These are phyloP conservation scores for Melanostoma scalare DNA, from an alignment of 2,888 invertebrate species.

Conservation along the genomic window DNA sequence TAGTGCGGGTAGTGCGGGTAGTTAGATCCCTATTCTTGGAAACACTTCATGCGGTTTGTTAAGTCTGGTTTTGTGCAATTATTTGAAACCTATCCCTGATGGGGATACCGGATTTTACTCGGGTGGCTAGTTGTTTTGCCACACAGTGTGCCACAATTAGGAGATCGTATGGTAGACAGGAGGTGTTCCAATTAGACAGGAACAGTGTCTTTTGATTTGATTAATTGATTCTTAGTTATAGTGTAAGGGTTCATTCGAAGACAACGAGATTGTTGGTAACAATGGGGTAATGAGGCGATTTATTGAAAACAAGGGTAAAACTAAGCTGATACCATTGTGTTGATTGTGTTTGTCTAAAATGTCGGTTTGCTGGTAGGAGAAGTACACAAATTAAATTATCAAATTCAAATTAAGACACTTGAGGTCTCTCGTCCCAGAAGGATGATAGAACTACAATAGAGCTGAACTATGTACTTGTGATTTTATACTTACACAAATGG, in stretches of 20 bases:
- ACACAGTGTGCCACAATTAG: constrained; percentile 22
- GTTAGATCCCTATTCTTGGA: constrained; percentile 12
- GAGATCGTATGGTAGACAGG: constrained; percentile 5
- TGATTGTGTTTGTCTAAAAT: constrained; percentile 6
- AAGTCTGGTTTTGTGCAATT: constrained; percentile 36
- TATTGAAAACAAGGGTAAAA: constrained; percentile 32
- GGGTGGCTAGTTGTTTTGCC: constrained; percentile 14
- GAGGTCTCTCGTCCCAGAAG: background rate
- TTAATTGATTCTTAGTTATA: constrained; percentile 47
- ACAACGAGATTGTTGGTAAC: background rate
- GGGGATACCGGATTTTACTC: constrained; percentile 19
- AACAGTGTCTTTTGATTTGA: constrained; percentile 51
- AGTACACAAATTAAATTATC: constrained; percentile 10
- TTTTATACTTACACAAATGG: no score
- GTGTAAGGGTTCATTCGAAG: background rate
- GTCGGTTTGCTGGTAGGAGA: background rate
- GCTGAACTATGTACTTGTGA: background rate
- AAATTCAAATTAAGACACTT: background rate
- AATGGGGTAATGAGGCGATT: constrained; percentile 14
- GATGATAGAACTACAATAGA: background rate
- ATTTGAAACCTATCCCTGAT: constrained; percentile 5
- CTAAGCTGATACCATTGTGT: constrained; percentile 14
- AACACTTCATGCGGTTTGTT: constrained; percentile 33
- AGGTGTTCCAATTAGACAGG: constrained; percentile 8
- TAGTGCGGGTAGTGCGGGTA: background rate